phyloP scores from a whole-genome alignment of 1,140 invertebrate genomes.

The Drosophila ficusphila region DNA sequence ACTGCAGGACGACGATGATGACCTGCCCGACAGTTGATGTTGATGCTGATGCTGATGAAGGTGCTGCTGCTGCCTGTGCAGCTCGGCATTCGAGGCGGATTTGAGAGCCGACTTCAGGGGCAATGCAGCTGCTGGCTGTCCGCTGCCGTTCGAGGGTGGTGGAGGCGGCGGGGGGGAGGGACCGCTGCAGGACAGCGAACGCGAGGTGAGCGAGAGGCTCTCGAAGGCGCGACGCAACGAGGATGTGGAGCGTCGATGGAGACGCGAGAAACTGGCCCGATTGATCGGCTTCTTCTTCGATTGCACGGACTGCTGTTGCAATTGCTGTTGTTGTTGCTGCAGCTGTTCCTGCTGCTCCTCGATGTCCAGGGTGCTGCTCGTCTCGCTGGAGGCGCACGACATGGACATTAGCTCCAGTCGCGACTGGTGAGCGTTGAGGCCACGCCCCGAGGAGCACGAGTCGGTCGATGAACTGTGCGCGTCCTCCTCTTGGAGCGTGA shows the following conservation, averaged over 20 bases:
- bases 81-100: constrained; percentile 67
- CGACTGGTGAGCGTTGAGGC: constrained; percentile 47
- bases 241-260: constrained; percentile 87
- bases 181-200: constrained; percentile 87
- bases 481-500: constrained; percentile 84
- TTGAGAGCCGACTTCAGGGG: constrained; percentile 77
- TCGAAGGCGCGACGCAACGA: constrained; percentile 90
- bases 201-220: constrained; percentile 87
- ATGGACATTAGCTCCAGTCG: constrained; percentile 84
- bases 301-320: constrained; percentile 9
- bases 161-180: constrained; percentile 81
- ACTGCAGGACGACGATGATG: constrained; percentile 30
- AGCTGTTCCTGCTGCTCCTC: constrained; percentile 60
- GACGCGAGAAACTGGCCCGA: constrained; percentile 84
- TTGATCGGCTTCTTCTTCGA: constrained; percentile 54
- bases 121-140: constrained; percentile 15
- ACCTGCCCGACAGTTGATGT: constrained; percentile 8
- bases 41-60: constrained; percentile 19
- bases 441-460: constrained; percentile 85
- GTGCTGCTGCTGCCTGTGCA: constrained; percentile 54
- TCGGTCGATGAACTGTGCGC: constrained; percentile 86
- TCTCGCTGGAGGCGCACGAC: constrained; percentile 87
- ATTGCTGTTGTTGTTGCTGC: constrained; percentile 47
- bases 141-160: constrained; percentile 12
- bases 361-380: constrained; percentile 85